These are phyloP conservation scores for Parazoanthus darwini DNA, from an alignment of 92 coral and sea anemone genomes.

Conservation along the genomic window DNA sequence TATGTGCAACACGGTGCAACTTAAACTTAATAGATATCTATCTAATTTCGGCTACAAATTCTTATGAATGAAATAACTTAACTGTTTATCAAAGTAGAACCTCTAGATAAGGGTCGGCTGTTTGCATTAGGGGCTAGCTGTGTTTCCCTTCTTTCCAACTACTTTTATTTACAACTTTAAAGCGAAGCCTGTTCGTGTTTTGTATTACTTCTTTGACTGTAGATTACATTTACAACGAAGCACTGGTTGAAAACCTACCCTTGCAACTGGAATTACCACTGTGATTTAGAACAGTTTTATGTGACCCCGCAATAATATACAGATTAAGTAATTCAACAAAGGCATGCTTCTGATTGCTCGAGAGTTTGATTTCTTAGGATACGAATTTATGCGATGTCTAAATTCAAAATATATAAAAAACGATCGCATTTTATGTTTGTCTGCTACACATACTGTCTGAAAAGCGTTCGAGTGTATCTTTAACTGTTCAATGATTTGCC, in stretches of 20 bases:
- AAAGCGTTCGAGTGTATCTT: neutral
- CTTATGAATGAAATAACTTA: no score
- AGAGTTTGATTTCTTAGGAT: neutral
- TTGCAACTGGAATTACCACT: neutral
- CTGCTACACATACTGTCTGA: neutral
- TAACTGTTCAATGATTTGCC: slow-evolving; percentile 59
- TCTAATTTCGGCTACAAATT: no score
- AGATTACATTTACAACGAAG: neutral
- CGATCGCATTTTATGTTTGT: neutral
- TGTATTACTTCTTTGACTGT: neutral
- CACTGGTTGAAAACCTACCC: no score
- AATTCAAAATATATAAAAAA: neutral
- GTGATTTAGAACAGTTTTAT: neutral
- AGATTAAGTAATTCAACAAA: neutral
- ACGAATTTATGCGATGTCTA: neutral
- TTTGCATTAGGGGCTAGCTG: neutral
- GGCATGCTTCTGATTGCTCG: neutral
- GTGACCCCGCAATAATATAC: neutral
- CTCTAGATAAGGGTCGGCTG: neutral
- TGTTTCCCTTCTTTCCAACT: neutral
- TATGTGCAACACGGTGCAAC: neutral
- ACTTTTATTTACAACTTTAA: neutral
- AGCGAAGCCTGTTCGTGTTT: neutral
- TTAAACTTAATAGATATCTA: no score
- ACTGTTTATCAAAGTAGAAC: neutral